These are phyloP conservation scores for Hyles lineata DNA, from an alignment of 2,888 invertebrate species.

Conservation along the genomic window DNA sequence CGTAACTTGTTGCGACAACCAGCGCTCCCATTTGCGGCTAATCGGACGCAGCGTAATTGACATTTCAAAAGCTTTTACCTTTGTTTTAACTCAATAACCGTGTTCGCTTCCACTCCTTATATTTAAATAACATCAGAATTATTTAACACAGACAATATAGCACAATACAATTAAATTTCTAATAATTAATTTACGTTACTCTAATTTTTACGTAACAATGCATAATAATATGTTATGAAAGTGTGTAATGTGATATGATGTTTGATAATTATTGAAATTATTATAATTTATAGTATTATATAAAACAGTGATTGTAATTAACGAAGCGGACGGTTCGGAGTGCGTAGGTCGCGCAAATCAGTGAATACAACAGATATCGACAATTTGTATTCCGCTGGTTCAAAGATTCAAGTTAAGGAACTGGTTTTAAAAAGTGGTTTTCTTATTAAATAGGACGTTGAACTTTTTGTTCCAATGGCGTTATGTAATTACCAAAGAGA, in stretches of 20 bases:
- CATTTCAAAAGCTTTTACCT: slow-evolving; percentile 41
- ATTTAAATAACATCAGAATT: slow-evolving; percentile 9
- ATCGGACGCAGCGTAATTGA: slow-evolving; percentile 39
- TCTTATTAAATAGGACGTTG: slow-evolving; percentile 76
- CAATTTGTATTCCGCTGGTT: slow-evolving; percentile 57
- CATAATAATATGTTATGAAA: slow-evolving; percentile 27
- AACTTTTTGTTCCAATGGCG: slow-evolving; percentile 70
- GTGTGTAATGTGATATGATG: slow-evolving; percentile 27
- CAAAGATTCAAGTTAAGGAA: slow-evolving; percentile 65
- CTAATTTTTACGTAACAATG: slow-evolving; percentile 27
- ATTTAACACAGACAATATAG: not conserved
- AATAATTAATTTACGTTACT: too few species aligned
- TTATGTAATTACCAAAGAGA: slow-evolving; percentile 66
- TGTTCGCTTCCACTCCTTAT: not conserved
- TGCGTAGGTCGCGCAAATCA: slow-evolving; percentile 41
- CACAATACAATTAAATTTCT: slow-evolving; percentile 20
- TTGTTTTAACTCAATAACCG: slow-evolving; percentile 28
- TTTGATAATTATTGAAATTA: slow-evolving; percentile 38
- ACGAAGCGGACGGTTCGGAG: slow-evolving; percentile 42
- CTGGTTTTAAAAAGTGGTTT: slow-evolving; percentile 79
- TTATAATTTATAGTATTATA: slow-evolving; percentile 39
- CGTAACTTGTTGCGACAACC: slow-evolving; percentile 33
- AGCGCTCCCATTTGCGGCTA: slow-evolving; percentile 37
- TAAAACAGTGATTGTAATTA: slow-evolving; percentile 45
- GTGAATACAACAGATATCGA: slow-evolving; percentile 49